Percentiles rank a stretch among this genome's conserved stretches.
phyloP scores from a whole-genome alignment of 2,797 vertebrate genomes.

The Balearica regulorum region DNA sequence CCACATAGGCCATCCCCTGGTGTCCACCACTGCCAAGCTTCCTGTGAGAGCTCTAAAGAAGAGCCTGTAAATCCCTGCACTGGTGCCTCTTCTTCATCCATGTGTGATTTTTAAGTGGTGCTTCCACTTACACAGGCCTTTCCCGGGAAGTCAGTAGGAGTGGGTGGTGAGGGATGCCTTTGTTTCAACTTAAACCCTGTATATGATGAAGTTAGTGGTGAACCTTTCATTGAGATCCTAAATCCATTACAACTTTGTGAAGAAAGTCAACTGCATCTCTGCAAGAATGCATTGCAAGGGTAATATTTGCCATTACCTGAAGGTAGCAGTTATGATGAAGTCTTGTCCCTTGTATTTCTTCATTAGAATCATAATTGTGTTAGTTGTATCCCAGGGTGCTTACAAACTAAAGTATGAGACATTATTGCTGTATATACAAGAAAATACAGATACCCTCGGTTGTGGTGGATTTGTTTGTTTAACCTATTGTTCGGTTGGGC shows the following conservation, averaged over 20 bases:
- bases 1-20: neutral
- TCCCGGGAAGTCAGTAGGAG: fast-evolving
- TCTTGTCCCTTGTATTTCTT: neutral
- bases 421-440: neutral
- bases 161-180: neutral
- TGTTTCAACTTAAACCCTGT: neutral
- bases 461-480: neutral
- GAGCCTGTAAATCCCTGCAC: neutral
- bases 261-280: neutral
- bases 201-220: neutral
- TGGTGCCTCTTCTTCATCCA: neutral
- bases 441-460: neutral
- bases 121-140: neutral
- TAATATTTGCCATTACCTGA: neutral
- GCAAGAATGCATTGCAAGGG: neutral
- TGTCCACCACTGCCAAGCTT: neutral
- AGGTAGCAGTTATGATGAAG: neutral
- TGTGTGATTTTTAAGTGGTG: neutral
- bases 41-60: neutral
- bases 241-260: neutral
- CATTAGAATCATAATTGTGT: neutral
- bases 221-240: neutral
- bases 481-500: neutral
- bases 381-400: neutral
- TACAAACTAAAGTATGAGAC: neutral